Evolutionary conservation across 2,113 vertebrate genomes (phyloP).

Genomic region (Bubo bubo): DNA sequence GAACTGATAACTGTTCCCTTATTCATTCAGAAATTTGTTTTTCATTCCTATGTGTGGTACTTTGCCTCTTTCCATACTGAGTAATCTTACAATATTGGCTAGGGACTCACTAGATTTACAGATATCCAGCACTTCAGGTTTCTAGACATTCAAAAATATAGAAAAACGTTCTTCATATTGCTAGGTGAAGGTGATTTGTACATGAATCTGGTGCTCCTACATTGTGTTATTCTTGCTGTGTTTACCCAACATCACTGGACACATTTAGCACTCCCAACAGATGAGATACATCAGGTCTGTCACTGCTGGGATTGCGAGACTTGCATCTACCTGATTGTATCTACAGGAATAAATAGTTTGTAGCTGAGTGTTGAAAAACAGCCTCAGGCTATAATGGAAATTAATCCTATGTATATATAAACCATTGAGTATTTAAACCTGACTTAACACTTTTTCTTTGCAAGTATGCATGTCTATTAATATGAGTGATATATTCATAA

Average conservation of each 20-base stretch:
- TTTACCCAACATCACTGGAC: neutral
- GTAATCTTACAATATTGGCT: neutral
- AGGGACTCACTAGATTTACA: neutral
- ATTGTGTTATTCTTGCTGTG: neutral
- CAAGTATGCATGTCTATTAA: neutral
- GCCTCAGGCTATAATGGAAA: neutral
- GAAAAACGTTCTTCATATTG: neutral
- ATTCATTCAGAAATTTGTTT: neutral
- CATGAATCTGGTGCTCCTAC: neutral
- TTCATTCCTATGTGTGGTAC: neutral
- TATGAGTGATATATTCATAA: neutral
- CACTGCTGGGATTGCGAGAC: neutral
- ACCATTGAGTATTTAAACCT: neutral
- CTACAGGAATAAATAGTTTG: neutral
- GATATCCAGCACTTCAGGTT: neutral
- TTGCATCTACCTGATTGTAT: neutral
- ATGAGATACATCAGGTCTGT: neutral
- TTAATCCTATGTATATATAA: neutral
- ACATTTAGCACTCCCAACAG: neutral
- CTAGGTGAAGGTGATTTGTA: neutral
- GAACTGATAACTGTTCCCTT: neutral
- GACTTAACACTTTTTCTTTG: neutral
- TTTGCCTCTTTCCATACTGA: neutral
- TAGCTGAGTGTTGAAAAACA: neutral
- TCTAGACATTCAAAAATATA: neutral